Conservation (phyloP, 1,140 invertebrate genomes). For the Heterodera carotae region DNA sequence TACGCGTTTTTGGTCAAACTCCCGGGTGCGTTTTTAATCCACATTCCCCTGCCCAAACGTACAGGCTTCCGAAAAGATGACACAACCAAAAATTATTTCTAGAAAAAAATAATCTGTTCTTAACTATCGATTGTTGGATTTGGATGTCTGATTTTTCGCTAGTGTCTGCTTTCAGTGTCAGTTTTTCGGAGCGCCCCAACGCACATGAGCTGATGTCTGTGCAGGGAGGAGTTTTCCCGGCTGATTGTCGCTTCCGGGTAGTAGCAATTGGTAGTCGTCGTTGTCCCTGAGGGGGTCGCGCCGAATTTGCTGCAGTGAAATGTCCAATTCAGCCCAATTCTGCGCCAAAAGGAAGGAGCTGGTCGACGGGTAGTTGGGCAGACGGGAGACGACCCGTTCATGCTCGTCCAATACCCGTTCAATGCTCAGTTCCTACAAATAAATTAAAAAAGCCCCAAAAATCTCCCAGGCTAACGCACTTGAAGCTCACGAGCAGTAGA, state of each 20-base stretch:
- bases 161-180: too few relatives aligned
- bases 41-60: too few relatives aligned
- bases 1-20: constrained; percentile 2
- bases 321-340: constrained; percentile 56
- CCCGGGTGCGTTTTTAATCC: too few relatives aligned
- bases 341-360: constrained; percentile 47
- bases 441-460: background rate
- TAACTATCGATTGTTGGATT: too few relatives aligned
- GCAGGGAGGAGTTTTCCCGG: background rate
- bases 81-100: too few relatives aligned
- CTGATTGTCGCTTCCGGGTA: constrained; percentile 1
- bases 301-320: constrained; percentile 49
- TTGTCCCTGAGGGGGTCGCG: constrained; percentile 59
- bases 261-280: constrained; percentile 63
- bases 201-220: background rate
- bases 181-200: too few relatives aligned
- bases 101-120: too few relatives aligned
- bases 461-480: too few relatives aligned
- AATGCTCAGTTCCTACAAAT: constrained; percentile 88
- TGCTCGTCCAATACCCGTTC: constrained; percentile 70
- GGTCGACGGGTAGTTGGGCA: background rate
- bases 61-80: too few relatives aligned
- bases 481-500: constrained; percentile 90
- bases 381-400: constrained; percentile 33
- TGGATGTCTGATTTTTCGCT: too few relatives aligned